A percentile compares a stretch with the other conserved stretches of the same genome.
These are phyloP conservation scores for Eleutherodactylus coqui DNA, from an alignment of 2,797 vertebrate species.

Conservation along the genomic window DNA sequence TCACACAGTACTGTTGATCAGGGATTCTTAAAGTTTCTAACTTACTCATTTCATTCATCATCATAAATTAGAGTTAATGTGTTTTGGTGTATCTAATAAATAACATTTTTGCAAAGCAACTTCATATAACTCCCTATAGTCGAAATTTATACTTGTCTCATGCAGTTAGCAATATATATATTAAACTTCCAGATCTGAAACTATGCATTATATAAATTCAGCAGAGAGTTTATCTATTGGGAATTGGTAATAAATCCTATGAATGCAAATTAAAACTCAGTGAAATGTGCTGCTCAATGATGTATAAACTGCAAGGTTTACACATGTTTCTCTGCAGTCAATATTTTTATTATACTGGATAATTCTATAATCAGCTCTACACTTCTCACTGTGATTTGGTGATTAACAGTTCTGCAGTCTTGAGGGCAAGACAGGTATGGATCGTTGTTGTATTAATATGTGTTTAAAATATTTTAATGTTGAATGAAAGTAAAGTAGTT, in stretches of 20 bases:
- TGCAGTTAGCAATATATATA: not conserved
- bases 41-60: too few relatives aligned
- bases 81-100: not conserved
- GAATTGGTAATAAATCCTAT: conserved; percentile 28
- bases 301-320: conserved; percentile 30
- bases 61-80: not conserved
- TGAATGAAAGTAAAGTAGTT: too few relatives aligned
- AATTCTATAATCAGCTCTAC: conserved; percentile 27
- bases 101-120: not conserved
- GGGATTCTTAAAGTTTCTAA: not conserved
- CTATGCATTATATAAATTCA: conserved; percentile 15
- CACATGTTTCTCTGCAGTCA: conserved; percentile 28
- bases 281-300: conserved; percentile 42
- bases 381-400: conserved; percentile 26
- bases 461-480: too few relatives aligned
- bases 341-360: conserved; percentile 27
- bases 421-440: too few relatives aligned
- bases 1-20: too few relatives aligned
- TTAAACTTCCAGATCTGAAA: not conserved
- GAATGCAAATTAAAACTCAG: conserved; percentile 49
- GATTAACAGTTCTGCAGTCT: conserved; percentile 29
- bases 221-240: not conserved
- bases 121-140: conserved; percentile 1
- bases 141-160: not conserved
- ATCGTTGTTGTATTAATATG: too few relatives aligned